Conservation (phyloP, 2,888 invertebrate genomes). For the Trimorus sp. region DNA sequence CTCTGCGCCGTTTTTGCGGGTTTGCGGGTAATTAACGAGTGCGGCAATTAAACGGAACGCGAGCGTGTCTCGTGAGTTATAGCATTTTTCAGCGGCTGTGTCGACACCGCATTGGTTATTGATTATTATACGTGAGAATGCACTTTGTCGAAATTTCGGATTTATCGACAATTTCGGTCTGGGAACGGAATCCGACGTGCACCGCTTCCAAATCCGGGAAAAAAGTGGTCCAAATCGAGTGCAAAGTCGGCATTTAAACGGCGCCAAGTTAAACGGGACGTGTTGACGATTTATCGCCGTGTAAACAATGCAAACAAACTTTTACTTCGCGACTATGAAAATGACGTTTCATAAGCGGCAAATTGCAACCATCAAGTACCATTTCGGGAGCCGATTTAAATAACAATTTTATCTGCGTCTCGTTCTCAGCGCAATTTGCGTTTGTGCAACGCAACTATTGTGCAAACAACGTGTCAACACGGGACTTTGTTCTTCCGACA, state of each 20-base stretch:
- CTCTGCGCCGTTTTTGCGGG: slow-evolving; percentile 41
- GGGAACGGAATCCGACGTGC: too few relatives aligned
- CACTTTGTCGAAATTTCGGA: too few relatives aligned
- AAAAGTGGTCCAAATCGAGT: too few relatives aligned
- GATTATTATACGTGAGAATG: slow-evolving; percentile 7
- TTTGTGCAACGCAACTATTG: slow-evolving; percentile 40
- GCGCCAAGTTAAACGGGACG: too few relatives aligned
- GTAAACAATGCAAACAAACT: not conserved
- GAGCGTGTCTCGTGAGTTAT: slow-evolving; percentile 45
- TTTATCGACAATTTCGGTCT: too few relatives aligned
- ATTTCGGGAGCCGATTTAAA: slow-evolving; percentile 32
- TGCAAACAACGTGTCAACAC: slow-evolving; percentile 46
- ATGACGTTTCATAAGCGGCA: slow-evolving; percentile 21
- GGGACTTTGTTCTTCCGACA: slow-evolving; percentile 31
- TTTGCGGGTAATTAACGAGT: slow-evolving; percentile 55
- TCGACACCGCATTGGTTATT: slow-evolving; percentile 44
- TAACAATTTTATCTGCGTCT: slow-evolving; percentile 42
- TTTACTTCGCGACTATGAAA: not conserved
- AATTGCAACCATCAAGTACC: slow-evolving; percentile 16
- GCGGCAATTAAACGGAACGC: slow-evolving; percentile 48
- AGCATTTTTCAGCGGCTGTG: slow-evolving; percentile 36
- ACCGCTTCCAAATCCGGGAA: too few relatives aligned
- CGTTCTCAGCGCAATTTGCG: slow-evolving; percentile 43
- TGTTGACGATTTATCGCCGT: too few relatives aligned
- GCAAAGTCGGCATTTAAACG: too few relatives aligned